Base-by-base conservation (phyloP, 2,113 vertebrate species). In the Pandion haliaetus region DNA sequence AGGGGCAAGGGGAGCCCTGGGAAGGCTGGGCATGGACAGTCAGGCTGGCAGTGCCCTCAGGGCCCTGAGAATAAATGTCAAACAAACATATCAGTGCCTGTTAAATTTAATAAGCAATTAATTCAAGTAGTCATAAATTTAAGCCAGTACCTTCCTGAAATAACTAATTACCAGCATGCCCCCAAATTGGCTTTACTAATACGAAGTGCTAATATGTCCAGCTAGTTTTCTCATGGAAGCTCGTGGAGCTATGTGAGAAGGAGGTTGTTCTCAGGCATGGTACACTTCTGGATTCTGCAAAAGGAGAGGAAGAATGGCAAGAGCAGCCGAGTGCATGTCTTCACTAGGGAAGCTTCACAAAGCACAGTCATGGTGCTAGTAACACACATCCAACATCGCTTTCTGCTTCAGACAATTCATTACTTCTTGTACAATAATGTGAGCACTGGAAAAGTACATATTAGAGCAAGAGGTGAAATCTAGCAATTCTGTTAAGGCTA, bases 401-500 rank as follows among this genome's bases (percentile, higher is more conserved):
- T 95, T 97, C 87, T 79, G 65, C 26, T 77, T 87, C 78, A 82
- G 91, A 70, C 17, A 5, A 69, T 85, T 95, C 73, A 34, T 74
- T 50, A 73, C 82, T 94, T 95, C 74, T 47, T 61, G 34, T 50
- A 71, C 1, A 7, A 78, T 66, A 90, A 93, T 72, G 5, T 28
- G 70, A 79, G 32, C 32, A 31, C 82, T 84, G 73, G 66, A 88
- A 93, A 91, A 77, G 78, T 73, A 76, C 32, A 32, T 86, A 65
- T 78, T 83, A 92, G 84, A 88, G 86, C 88, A 93, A 96, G 93
- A 96, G 70, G 67, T 90, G 93, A 91, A 95, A 96, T 73, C 82
- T 79, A 94, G 79, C 79, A 65, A 84, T 97, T 97, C 92, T 97
- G 92, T 90, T 90, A 96, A 96, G 92, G 94, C 70, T 93, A 95